Conservation (phyloP, 2,797 vertebrate genomes). For the Sebastolobus alascanus region DNA sequence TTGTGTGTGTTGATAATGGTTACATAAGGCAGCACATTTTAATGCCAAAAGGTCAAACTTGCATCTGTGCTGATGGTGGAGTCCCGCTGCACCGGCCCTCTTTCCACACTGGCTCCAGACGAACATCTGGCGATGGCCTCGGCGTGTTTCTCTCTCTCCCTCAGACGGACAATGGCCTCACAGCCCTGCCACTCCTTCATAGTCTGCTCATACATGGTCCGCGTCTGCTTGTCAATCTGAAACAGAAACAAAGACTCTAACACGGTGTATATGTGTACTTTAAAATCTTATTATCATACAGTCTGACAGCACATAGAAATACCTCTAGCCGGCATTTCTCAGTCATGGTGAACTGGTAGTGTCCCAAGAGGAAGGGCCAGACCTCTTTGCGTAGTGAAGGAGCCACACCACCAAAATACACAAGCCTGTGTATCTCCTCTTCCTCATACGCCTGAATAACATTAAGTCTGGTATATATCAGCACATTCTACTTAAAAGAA, state of each 20-base stretch:
- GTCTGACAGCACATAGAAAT: not conserved
- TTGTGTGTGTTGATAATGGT: not conserved
- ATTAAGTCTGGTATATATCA: not conserved
- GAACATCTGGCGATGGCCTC: slow-evolving; percentile 95
- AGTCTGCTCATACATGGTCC: slow-evolving; percentile 91
- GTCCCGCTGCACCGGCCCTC: slow-evolving; percentile 91
- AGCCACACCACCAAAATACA: slow-evolving; percentile 96
- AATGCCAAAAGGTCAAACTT: slow-evolving; percentile 56
- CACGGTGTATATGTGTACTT: not conserved
- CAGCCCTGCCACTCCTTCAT: slow-evolving; percentile 98
- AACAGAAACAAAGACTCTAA: slow-evolving; percentile 17
- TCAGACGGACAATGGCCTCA: slow-evolving; percentile 94
- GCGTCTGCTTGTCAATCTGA: slow-evolving; percentile 92
- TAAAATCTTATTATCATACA: not conserved
- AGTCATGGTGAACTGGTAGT: slow-evolving; percentile 95
- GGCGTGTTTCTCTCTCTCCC: slow-evolving; percentile 94
- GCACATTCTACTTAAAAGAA: not conserved
- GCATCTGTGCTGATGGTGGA: slow-evolving; percentile 97
- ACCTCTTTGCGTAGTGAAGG: slow-evolving; percentile 93
- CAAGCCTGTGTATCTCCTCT: slow-evolving; percentile 92
- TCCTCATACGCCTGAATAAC: slow-evolving; percentile 90
- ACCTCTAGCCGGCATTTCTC: slow-evolving; percentile 92
- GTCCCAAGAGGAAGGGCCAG: slow-evolving; percentile 98
- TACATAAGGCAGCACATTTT: slow-evolving; percentile 8
- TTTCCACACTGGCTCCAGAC: slow-evolving; percentile 92